phyloP scores from a whole-genome alignment of 2,888 invertebrate species.

The Aphodius granarius region DNA sequence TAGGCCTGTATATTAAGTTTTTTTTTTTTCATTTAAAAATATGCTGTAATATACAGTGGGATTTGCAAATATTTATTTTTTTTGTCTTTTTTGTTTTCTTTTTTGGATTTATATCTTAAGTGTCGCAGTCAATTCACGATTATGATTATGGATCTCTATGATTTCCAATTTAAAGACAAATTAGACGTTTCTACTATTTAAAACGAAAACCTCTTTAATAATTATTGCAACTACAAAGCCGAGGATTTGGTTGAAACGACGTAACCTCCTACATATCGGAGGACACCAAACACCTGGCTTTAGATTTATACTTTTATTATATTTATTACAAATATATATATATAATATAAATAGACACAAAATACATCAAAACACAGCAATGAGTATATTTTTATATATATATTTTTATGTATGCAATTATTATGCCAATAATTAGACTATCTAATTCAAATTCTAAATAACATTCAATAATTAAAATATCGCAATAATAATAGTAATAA shows the following conservation, averaged over 20 bases:
- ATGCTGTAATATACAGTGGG: conserved; percentile 55
- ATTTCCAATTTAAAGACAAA: not conserved
- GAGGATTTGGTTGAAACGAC: conserved; percentile 25
- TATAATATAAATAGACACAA: conserved; percentile 37
- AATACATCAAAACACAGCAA: conserved; percentile 48
- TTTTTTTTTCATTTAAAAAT: conserved; percentile 49
- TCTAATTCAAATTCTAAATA: conserved; percentile 30
- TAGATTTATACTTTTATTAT: not conserved
- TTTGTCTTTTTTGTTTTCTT: not conserved
- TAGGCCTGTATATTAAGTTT: conserved; percentile 56
- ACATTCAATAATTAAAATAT: conserved; percentile 22
- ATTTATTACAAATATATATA: conserved; percentile 11
- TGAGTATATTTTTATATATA: conserved; percentile 24
- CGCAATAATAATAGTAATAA: conserved; percentile 21
- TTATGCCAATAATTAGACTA: conserved; percentile 43
- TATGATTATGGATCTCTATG: conserved; percentile 1
- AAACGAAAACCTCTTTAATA: conserved; percentile 17
- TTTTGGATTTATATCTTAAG: conserved; percentile 30
- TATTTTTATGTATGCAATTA: conserved; percentile 40
- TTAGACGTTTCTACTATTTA: not conserved
- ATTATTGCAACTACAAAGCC: conserved; percentile 34
- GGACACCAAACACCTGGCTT: conserved; percentile 16
- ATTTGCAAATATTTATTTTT: conserved; percentile 41
- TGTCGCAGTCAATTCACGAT: conserved; percentile 48
- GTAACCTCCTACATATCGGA: conserved; percentile 29